These are phyloP conservation scores for Dryococelus australis DNA, from an alignment of 2,888 invertebrate genomes.

Conservation along the genomic window DNA sequence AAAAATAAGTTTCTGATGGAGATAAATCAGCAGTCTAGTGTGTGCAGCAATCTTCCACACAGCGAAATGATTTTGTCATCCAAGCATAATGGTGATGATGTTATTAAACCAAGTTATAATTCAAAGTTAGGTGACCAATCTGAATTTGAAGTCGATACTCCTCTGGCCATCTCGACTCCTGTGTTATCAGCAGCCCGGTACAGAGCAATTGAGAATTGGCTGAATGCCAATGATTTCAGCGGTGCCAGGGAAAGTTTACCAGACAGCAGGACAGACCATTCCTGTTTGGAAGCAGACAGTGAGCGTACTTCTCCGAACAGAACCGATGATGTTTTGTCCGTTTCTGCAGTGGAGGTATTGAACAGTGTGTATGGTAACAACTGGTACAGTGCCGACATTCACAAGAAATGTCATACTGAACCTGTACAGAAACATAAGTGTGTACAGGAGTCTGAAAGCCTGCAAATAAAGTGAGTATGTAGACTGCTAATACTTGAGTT, in stretches of 20 bases:
- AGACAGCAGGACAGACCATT: background rate
- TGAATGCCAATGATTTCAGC: slow-evolving; percentile 6
- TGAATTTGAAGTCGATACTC: background rate
- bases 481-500: too few species aligned
- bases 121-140: background rate
- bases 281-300: background rate
- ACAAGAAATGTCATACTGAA: background rate
- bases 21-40: background rate
- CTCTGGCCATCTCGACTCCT: background rate
- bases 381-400: background rate
- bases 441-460: background rate
- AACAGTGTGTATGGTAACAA: background rate
- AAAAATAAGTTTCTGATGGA: background rate
- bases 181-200: background rate
- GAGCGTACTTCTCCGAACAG: background rate
- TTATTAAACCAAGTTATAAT: background rate
- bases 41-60: background rate
- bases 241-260: background rate
- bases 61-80: background rate
- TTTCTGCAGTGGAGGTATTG: background rate
- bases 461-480: background rate
- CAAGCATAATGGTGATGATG: background rate
- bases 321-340: background rate
- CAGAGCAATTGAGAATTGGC: slow-evolving; percentile 22
- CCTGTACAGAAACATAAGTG: background rate